Evolutionary conservation across 2,888 invertebrate genomes (phyloP).

Genomic region (Azorinus chamasolen): DNA sequence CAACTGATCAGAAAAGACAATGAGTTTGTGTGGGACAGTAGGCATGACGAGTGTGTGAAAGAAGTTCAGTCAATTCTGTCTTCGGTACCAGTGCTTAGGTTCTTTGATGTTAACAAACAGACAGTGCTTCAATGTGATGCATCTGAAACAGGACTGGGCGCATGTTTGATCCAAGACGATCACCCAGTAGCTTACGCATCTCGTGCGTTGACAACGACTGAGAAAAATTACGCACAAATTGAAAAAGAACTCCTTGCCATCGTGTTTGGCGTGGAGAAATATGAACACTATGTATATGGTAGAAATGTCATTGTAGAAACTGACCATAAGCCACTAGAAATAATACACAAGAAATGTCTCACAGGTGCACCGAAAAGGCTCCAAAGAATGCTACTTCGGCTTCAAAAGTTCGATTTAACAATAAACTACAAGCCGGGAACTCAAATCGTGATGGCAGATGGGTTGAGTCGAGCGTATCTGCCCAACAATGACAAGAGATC

Average conservation of each 20-base stretch:
- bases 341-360: slow-evolving; percentile 48
- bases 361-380: slow-evolving; percentile 49
- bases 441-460: slow-evolving; percentile 52
- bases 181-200: slow-evolving; percentile 62
- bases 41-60: slow-evolving; percentile 26
- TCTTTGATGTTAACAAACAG: slow-evolving; percentile 27
- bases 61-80: slow-evolving; percentile 11
- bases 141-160: slow-evolving; percentile 49
- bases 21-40: slow-evolving; percentile 33
- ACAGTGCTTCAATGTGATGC: slow-evolving; percentile 32
- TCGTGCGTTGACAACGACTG: slow-evolving; percentile 52
- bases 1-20: slow-evolving; percentile 25
- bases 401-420: slow-evolving; percentile 54
- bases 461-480: slow-evolving; percentile 46
- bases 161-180: slow-evolving; percentile 61
- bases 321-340: slow-evolving; percentile 63
- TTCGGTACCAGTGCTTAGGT: slow-evolving; percentile 29
- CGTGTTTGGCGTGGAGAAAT: slow-evolving; percentile 51
- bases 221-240: slow-evolving; percentile 60
- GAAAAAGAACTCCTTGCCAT: slow-evolving; percentile 58
- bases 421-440: slow-evolving; percentile 46
- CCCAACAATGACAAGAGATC: no score
- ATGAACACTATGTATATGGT: slow-evolving; percentile 61
- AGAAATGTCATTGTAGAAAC: slow-evolving; percentile 37
- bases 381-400: slow-evolving; percentile 63